These are phyloP conservation scores for Catharus bicknelli DNA, from an alignment of 2,113 vertebrate species.

Conservation along the genomic window DNA sequence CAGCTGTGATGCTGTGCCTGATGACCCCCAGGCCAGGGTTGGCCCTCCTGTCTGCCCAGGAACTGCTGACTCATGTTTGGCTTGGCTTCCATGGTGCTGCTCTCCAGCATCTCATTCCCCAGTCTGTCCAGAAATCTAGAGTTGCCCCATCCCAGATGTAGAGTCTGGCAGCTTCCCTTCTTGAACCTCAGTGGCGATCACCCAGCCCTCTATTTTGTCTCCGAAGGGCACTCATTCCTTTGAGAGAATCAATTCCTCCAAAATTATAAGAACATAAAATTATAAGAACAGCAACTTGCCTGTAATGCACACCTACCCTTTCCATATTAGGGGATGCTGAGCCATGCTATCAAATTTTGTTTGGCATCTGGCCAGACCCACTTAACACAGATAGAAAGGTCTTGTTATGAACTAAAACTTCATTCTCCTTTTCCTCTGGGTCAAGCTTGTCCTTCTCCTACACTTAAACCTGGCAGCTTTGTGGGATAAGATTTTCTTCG, in stretches of 20 bases:
- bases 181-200: background rate
- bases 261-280: background rate
- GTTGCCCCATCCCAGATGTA: background rate
- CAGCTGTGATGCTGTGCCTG: fast-evolving
- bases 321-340: background rate
- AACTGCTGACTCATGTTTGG: background rate
- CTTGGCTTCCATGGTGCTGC: background rate
- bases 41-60: background rate
- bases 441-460: background rate
- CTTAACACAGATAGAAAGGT: background rate
- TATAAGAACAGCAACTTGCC: background rate
- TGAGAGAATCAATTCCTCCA: background rate
- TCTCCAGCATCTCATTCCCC: background rate
- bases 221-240: no score
- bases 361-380: background rate
- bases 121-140: background rate
- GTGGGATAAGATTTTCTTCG: background rate
- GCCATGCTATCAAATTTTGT: background rate
- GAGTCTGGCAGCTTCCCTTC: background rate
- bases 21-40: fast-evolving
- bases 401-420: background rate
- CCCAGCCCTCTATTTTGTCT: background rate
- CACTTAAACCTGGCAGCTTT: background rate
- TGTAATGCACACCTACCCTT: background rate
- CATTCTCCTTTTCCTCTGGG: background rate